Base-by-base conservation (phyloP, 2,113 vertebrate species). In the Gymnogyps californianus region DNA sequence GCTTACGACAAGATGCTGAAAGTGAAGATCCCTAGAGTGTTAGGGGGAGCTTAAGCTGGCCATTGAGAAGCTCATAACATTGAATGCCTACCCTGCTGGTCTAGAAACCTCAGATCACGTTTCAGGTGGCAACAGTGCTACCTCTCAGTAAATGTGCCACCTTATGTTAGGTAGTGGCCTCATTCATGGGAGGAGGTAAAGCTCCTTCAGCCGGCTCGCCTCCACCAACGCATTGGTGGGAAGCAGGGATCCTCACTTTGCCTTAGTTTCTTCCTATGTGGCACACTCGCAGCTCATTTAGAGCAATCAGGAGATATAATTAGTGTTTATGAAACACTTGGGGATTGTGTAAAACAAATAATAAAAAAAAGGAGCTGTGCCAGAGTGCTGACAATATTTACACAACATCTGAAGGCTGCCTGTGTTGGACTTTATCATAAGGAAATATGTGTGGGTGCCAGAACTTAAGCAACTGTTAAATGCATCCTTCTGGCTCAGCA, bases 301-400 rank as follows among this genome's bases (percentile, higher is more conserved):
- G 94, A 66, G 78, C 66, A 61, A 57, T 1, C 0, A 1, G 46
- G 74, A 94, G 91, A 79, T 15, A 72, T 12, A 85, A 95, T 93
- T 85, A 77, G 62, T 54, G 58, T 89, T 97, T 96, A 82, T 92
- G 91, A 91, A 97, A 71, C 77, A 69, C 65, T 87, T 46, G 96
- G 62, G 87, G 70, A 83, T 93, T 95, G 96, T 96, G 91, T 75
- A 91, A 92, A 97, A 84, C 65, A 86, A 96, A 97, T 82, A 24
- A 75, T 28, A 38, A 21, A 40, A 40, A 40, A 46, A 28, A 74
- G 34, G 25, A 88, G 54, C 49, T 38, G 71, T 91, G 94, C 89
- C 93, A 96, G 77, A 65, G 61, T 1, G 8, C 83, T 91, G 87
- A 79, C 78, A 88, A 52, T 91, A 91, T 96, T 96, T 96, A 87